A percentile compares a stretch with the other conserved stretches of the same genome.
These are phyloP conservation scores for Zoanthus gigantus DNA, from an alignment of 92 coral and sea anemone species.

Conservation along the genomic window DNA sequence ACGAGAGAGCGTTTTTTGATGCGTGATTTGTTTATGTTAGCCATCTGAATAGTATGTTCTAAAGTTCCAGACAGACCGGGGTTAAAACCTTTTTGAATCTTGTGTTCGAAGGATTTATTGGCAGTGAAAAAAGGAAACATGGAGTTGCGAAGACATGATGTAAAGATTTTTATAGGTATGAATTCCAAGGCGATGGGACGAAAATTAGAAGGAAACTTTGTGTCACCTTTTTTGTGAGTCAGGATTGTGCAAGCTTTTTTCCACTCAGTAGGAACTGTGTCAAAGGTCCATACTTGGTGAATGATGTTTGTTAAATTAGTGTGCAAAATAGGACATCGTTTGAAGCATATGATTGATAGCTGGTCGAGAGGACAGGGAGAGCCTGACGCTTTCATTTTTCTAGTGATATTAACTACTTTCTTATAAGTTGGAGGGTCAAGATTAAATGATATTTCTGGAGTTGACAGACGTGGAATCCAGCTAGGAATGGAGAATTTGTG, in stretches of 20 bases:
- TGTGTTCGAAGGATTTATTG: too few relatives aligned
- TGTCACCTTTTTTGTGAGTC: constrained; percentile 25
- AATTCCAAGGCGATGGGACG: background rate
- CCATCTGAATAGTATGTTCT: too few relatives aligned
- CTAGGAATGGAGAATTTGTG: background rate
- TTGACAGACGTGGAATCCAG: background rate
- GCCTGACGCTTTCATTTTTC: constrained; percentile 27
- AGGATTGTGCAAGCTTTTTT: constrained; percentile 24
- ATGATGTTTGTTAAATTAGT: background rate
- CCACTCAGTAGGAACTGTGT: constrained; percentile 20
- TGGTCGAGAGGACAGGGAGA: constrained; percentile 7
- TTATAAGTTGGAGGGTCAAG: constrained; percentile 26
- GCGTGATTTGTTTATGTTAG: too few relatives aligned
- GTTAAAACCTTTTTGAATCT: too few relatives aligned
- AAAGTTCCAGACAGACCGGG: too few relatives aligned
- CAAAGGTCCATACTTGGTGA: background rate
- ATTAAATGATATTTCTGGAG: background rate
- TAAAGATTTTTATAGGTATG: too few relatives aligned
- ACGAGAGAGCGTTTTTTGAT: too few relatives aligned
- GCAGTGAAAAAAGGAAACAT: too few relatives aligned
- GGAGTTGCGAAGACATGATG: too few relatives aligned
- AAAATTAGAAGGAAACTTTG: background rate
- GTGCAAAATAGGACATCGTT: background rate
- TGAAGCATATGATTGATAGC: background rate
- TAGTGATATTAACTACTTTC: background rate